Evolutionary conservation across 2,888 invertebrate species (phyloP), one percentile per base, ranked within the genome.

Genomic region (Muschampia staudingeri): DNA sequence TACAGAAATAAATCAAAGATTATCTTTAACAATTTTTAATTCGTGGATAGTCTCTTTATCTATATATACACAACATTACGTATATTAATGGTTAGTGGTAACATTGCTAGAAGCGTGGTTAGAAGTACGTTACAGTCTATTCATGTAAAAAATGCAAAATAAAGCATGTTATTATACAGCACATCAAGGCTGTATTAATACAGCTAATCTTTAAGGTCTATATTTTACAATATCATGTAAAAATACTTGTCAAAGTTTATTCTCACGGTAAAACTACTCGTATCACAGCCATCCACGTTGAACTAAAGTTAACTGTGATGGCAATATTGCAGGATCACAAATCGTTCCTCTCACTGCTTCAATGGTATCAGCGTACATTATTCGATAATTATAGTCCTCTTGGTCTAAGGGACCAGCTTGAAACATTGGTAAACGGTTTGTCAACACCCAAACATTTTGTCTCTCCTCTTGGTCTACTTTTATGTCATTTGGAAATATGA

Each of bases 401-500:
- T 94, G 94, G 88, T 98, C 97, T 73, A 98, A 93, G 9, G 97
- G 95, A 0, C 97, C 97, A 76, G 98, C 98, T 76, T 98, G 97
- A 92, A 98, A 98, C 93, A 98, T 97, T 0, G 98, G 98, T 83
- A 99, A 92, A 37, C 97, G 97, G 92, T 99, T 98, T 3, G 98
- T 98, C 87, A 99, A 97, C 5, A 98, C 97, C 98, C 98, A 99
- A 11, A 98, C 96, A 80, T 97, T 98, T 89, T 98, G 98, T 65
- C 97, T 96, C 12, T 94, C 89, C 61, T 98, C 98, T 82, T 98
- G 97, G 89, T 99, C 98, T 12, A 98, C 96, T 93, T 98, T 98
- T 69, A 99, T 93, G 90, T 99, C 99, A 89, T 99, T 99, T 0
- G 99, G 98, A 91, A 98, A 99, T 19, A 98, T 96, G 84, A 99